Base-by-base conservation (phyloP, 2,888 invertebrate species). In the Tipula confusa region DNA sequence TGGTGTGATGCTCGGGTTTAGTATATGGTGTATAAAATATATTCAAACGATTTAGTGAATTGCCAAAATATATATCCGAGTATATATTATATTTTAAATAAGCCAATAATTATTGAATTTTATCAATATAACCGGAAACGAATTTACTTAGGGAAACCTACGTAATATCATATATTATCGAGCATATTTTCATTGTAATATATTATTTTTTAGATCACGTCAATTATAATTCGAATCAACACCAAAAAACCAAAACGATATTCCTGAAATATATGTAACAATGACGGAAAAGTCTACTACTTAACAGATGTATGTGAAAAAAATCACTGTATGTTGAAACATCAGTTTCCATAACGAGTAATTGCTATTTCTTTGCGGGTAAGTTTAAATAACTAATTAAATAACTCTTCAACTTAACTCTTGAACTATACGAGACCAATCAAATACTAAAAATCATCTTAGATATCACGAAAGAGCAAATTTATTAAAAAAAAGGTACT, bases 1-100 rank as follows among this genome's bases (percentile, higher is more conserved):
- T 64, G 64, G 64, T 64, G 64, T 64, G 64, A 64, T 64, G 9
- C 64, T 24, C n/a, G 43, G 15, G 43, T 7, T 43, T 43, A 6
- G 43, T n/a, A n/a, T n/a, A n/a, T 43, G 43, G 18, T 48, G 24
- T 64, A 64, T 64, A 64, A 64, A 24, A 64, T 24, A 64, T 64
- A 64, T 64, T 64, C 18, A 64, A 64, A 24, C 64, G 64, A 64
- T 64, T 64, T 64, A 64, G 64, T 64, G 64, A 64, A 64, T 64
- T 64, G 64, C 64, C 24, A 64, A 64, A 64, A 64, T 24, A 18
- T 38, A 43, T 9, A 36, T 36, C 9, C 1, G 11, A 5, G 0
- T 36, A 36, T 9, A 36, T 36, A 36, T n/a, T 7, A 43, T 43
- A 15, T 15, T n/a, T n/a, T n/a, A n/a, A n/a, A n/a, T n/a, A 43